phyloP scores from a whole-genome alignment of 2,888 invertebrate species.

The Philopedon plagiatum region DNA sequence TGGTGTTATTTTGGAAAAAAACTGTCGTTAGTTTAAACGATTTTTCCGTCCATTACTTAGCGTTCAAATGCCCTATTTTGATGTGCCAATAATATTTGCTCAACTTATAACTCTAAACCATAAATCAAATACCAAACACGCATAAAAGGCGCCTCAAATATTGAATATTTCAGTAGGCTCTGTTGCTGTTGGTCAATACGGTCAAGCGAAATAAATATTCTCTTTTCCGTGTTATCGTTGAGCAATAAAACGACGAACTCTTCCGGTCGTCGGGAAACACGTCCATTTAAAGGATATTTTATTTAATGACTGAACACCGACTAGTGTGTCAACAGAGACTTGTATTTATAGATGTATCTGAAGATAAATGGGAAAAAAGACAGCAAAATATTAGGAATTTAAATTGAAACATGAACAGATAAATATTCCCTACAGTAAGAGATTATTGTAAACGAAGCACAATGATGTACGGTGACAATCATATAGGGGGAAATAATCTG shows the following conservation, averaged over 20 bases:
- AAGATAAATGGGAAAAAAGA: not conserved
- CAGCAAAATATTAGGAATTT: not conserved
- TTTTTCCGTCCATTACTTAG: too few species aligned
- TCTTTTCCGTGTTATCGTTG: slow-evolving; percentile 2
- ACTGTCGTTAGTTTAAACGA: too few species aligned
- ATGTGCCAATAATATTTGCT: too few species aligned
- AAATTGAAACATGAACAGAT: too few species aligned
- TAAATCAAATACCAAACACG: too few species aligned
- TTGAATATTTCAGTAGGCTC: not conserved
- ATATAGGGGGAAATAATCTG: too few species aligned
- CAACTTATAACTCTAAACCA: too few species aligned
- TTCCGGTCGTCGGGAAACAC: slow-evolving; percentile 5
- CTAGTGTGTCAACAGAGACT: slow-evolving; percentile 2
- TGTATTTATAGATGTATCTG: slow-evolving; percentile 8
- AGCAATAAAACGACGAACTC: slow-evolving; percentile 1
- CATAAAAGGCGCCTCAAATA: not conserved
- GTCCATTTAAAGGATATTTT: slow-evolving; percentile 8
- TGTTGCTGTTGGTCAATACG: not conserved
- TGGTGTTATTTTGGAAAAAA: too few species aligned
- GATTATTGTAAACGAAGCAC: too few species aligned
- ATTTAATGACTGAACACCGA: slow-evolving; percentile 12
- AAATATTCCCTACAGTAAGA: too few species aligned
- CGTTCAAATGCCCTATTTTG: too few species aligned
- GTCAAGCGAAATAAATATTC: slow-evolving; percentile 7
- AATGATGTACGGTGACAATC: too few species aligned